Percentiles rank a stretch among this genome's conserved stretches.
Conservation (phyloP, 2,797 vertebrate species). For the Tragelaphus oryx region DNA sequence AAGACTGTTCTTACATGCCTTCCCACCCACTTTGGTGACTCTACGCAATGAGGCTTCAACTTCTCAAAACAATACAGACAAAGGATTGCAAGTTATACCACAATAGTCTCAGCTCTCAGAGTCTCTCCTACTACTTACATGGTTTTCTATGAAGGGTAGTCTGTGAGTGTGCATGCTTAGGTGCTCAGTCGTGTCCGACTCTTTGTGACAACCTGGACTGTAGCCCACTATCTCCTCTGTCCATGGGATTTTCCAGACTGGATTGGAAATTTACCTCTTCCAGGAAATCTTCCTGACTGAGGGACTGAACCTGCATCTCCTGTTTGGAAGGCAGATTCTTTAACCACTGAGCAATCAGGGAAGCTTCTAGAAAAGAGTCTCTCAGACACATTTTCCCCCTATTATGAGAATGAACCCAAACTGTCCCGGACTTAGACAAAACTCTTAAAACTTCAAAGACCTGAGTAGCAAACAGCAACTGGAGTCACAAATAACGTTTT, state of each 20-base stretch:
- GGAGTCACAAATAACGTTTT: not conserved
- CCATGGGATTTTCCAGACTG: not conserved
- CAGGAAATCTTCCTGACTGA: not conserved
- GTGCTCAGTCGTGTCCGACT: accelerated
- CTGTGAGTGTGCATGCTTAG: not conserved
- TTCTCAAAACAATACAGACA: not conserved
- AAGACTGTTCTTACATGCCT: not conserved
- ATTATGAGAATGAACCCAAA: not conserved
- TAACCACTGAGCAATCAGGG: not conserved
- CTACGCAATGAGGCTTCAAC: not conserved
- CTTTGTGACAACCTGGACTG: not conserved
- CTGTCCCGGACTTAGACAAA: not conserved
- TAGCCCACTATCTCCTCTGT: not conserved
- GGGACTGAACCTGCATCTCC: not conserved
- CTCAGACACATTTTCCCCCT: not conserved
- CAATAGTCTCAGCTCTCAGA: not conserved
- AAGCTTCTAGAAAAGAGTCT: not conserved
- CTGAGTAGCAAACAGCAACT: not conserved
- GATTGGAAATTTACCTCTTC: not conserved
- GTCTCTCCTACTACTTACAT: not conserved
- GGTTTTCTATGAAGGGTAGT: not conserved
- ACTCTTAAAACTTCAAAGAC: not conserved
- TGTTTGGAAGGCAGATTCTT: not conserved
- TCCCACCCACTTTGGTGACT: not conserved
- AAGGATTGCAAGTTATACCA: not conserved